These are phyloP conservation scores for Sphaeramia orbicularis DNA, from an alignment of 2,797 vertebrate species.

Conservation along the genomic window DNA sequence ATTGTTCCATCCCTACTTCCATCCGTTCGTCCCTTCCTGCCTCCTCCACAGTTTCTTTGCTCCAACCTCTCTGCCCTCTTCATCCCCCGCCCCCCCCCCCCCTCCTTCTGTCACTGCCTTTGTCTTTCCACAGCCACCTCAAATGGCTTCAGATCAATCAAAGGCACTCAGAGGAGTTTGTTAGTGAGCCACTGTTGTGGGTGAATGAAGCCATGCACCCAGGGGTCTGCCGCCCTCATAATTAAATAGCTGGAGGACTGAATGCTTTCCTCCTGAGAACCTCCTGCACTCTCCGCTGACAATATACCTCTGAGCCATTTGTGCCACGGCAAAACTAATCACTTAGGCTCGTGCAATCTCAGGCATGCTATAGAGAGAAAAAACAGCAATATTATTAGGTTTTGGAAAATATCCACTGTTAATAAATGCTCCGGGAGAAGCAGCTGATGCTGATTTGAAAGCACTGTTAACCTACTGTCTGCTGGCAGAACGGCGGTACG, in stretches of 20 bases:
- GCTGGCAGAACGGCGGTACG: constrained; percentile 17
- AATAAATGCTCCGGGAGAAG: constrained; percentile 53
- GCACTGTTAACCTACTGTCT: constrained; percentile 25
- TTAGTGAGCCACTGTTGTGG: constrained; percentile 67
- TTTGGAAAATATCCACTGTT: constrained; percentile 68
- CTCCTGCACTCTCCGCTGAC: constrained; percentile 51
- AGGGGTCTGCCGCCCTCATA: constrained; percentile 67
- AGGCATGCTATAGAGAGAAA: constrained; percentile 40
- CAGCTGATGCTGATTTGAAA: constrained; percentile 63
- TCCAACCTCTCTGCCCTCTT: not conserved
- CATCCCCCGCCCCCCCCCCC: constrained; percentile 1
- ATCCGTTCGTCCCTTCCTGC: constrained; percentile 18
- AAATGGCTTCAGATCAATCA: constrained; percentile 75
- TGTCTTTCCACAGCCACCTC: constrained; percentile 69
- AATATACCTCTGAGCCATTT: constrained; percentile 61
- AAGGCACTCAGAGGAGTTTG: constrained; percentile 72
- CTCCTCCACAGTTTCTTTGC: not conserved
- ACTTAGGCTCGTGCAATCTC: constrained; percentile 70
- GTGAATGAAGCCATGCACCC: constrained; percentile 62
- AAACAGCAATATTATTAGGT: constrained; percentile 61
- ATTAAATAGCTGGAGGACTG: constrained; percentile 77
- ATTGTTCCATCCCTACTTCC: constrained; percentile 4
- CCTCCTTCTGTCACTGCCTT: constrained; percentile 58
- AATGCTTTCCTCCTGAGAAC: constrained; percentile 65
- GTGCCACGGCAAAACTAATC: constrained; percentile 71